Base-by-base conservation (phyloP, 2,113 vertebrate genomes). In the Pterocles gutturalis region DNA sequence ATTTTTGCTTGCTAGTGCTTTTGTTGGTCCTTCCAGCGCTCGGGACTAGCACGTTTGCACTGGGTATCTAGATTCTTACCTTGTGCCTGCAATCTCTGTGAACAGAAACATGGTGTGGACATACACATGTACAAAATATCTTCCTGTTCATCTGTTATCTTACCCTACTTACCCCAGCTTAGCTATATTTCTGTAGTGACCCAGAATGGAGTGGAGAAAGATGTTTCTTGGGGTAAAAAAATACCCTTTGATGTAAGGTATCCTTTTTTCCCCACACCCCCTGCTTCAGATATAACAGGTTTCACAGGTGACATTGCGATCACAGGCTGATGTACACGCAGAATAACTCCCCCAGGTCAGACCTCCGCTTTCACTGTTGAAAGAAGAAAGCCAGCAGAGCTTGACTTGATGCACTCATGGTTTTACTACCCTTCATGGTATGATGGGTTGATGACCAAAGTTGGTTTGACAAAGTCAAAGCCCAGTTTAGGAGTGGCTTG, bases 321-420 rank as follows among this genome's bases (percentile, higher is more conserved):
- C 46, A 25, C 10, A 19, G 38, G 69, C 76, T 70, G n/a, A 49
- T 43, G 51, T 60, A 24, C 2, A 8, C 0, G 0, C 28, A 83
- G 34, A 86, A 24, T 49, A 83, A 54, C 10, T 64, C 8, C 10
- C 7, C 11, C 28, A 28, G 53, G 25, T 61, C 57, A 82, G 16
- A 72, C 33, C n/a, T 57, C 16, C 70, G 46, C 70, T 62, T 81
- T 83, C 9, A 13, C 17, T 20, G 15, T 16, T 61, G 41, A 54
- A 67, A 79, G 80, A 73, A 86, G 41, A 43, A 83, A 70, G 51
- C 18, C 33, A 18, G 34, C 25, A 75, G 38, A 82, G 11, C 53
- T 43, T 5, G 3, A 25, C 26, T 76, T 46, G 41, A 2, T 55
- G 73, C 24, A n/a, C n/a, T 73, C 0, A 0, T 55, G 17, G 55